A percentile compares a stretch with the other conserved stretches of the same genome.
These are phyloP conservation scores for Vesta saturnalis DNA, from an alignment of 2,888 invertebrate species.

Conservation along the genomic window DNA sequence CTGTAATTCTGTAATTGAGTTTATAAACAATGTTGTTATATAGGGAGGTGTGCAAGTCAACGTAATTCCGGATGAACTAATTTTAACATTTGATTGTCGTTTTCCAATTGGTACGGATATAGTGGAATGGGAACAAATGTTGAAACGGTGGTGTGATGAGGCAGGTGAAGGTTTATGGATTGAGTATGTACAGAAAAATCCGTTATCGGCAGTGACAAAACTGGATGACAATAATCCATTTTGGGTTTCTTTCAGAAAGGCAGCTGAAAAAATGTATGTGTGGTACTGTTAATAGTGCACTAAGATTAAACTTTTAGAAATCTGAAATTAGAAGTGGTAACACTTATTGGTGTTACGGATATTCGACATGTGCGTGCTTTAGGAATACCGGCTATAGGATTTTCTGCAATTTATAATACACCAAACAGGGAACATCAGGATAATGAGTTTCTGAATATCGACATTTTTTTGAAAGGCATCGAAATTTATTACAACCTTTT, in stretches of 20 bases:
- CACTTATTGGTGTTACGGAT: conserved; percentile 93
- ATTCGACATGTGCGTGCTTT: conserved; percentile 81
- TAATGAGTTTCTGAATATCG: conserved; percentile 84
- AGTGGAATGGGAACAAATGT: conserved; percentile 63
- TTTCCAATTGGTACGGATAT: conserved; percentile 62
- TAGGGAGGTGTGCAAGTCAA: conserved; percentile 91
- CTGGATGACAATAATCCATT: conserved; percentile 67
- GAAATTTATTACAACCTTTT: conserved; percentile 79
- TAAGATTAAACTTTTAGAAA: too few species aligned
- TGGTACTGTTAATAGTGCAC: too few species aligned
- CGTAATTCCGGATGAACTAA: conserved; percentile 86
- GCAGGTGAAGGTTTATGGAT: conserved; percentile 69
- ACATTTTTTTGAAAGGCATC: conserved; percentile 83
- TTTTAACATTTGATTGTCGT: conserved; percentile 79
- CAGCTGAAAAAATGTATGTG: conserved; percentile 62
- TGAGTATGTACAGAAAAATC: conserved; percentile 65
- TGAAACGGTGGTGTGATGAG: conserved; percentile 63
- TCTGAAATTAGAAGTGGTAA: conserved; percentile 73
- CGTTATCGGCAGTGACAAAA: conserved; percentile 63
- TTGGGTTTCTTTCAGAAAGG: conserved; percentile 69
- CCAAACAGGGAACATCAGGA: conserved; percentile 89
- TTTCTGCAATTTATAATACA: conserved; percentile 90
- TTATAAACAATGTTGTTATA: conserved; percentile 39
- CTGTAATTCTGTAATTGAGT: background rate
- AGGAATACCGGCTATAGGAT: conserved; percentile 87